phyloP scores from a whole-genome alignment of 2,888 invertebrate genomes.

The Leptinotarsa juncta region DNA sequence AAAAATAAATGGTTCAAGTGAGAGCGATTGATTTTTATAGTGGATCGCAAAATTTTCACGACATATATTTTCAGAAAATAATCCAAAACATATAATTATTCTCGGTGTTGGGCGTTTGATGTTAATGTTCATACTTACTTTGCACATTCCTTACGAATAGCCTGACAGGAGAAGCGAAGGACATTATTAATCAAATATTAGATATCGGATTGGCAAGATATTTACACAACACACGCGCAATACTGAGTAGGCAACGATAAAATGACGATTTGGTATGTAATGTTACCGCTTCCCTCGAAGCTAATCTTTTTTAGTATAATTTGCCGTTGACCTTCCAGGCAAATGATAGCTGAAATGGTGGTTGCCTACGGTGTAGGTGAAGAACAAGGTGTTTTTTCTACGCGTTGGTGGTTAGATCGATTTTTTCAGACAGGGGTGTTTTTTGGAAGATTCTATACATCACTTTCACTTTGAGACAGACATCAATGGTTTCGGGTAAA shows the following conservation, averaged over 20 bases:
- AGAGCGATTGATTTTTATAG: too few relatives aligned
- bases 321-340: slow-evolving; percentile 21
- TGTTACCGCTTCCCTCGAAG: slow-evolving; percentile 3
- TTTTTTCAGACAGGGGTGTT: too few relatives aligned
- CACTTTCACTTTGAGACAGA: too few relatives aligned
- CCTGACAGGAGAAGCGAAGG: slow-evolving; percentile 19
- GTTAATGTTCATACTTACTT: slow-evolving; percentile 26
- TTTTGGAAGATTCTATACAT: too few relatives aligned
- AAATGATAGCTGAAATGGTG: slow-evolving; percentile 11
- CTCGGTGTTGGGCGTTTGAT: too few relatives aligned
- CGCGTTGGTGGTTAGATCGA: too few relatives aligned
- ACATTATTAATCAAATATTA: slow-evolving; percentile 17
- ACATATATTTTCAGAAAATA: too few relatives aligned
- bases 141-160: slow-evolving; percentile 28
- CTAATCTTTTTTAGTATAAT: slow-evolving; percentile 21
- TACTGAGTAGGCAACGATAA: slow-evolving; percentile 18
- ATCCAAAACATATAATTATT: too few relatives aligned
- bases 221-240: slow-evolving; percentile 22
- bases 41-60: too few relatives aligned
- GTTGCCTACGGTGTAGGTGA: slow-evolving; percentile 15
- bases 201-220: slow-evolving; percentile 15
- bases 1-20: too few relatives aligned
- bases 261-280: slow-evolving; percentile 22
- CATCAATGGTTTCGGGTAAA: too few relatives aligned
- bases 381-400: too few relatives aligned